Evolutionary conservation across 2,797 vertebrate genomes (phyloP).

Genomic region (Eutrigla gurnardus): DNA sequence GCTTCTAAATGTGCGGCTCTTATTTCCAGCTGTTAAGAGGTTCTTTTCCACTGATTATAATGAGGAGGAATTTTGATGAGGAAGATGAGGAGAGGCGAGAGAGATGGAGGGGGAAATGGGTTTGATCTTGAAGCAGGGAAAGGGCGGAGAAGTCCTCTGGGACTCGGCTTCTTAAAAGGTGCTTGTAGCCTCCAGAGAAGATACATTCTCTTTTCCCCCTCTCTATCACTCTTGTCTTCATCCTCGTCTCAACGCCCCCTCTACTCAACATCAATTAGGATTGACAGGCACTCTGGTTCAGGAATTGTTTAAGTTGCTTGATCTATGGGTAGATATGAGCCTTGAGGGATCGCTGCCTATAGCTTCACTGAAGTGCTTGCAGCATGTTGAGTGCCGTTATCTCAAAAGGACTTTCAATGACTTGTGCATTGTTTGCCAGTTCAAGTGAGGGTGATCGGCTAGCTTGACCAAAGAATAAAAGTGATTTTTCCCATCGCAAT

Average conservation of each 20-base stretch:
- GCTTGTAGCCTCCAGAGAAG: slow-evolving; percentile 70
- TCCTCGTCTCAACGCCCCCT: slow-evolving; percentile 38
- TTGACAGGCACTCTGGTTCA: slow-evolving; percentile 66
- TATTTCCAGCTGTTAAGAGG: slow-evolving; percentile 61
- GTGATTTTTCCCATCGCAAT: slow-evolving; percentile 10
- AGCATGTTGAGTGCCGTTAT: slow-evolving; percentile 26
- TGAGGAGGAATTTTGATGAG: slow-evolving; percentile 55
- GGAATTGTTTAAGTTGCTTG: slow-evolving; percentile 65
- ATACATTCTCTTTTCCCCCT: slow-evolving; percentile 38
- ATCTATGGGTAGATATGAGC: slow-evolving; percentile 64
- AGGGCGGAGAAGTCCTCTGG: slow-evolving; percentile 59
- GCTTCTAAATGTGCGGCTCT: slow-evolving; percentile 38
- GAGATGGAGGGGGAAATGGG: slow-evolving; percentile 51
- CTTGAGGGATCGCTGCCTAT: neutral
- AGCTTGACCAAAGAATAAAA: slow-evolving; percentile 13
- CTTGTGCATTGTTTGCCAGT: slow-evolving; percentile 38
- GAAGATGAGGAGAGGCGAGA: slow-evolving; percentile 36
- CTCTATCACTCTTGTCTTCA: slow-evolving; percentile 36
- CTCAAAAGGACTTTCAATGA: slow-evolving; percentile 53
- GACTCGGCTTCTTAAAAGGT: slow-evolving; percentile 67
- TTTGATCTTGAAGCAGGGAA: slow-evolving; percentile 72
- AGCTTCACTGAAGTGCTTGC: slow-evolving; percentile 25
- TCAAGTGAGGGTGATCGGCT: slow-evolving; percentile 27
- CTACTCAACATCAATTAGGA: slow-evolving; percentile 77
- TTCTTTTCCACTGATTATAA: slow-evolving; percentile 48